Percentiles rank a stretch among this genome's conserved stretches.
Evolutionary conservation across 1,140 invertebrate species (phyloP).

Genomic region (Bombus polaris): DNA sequence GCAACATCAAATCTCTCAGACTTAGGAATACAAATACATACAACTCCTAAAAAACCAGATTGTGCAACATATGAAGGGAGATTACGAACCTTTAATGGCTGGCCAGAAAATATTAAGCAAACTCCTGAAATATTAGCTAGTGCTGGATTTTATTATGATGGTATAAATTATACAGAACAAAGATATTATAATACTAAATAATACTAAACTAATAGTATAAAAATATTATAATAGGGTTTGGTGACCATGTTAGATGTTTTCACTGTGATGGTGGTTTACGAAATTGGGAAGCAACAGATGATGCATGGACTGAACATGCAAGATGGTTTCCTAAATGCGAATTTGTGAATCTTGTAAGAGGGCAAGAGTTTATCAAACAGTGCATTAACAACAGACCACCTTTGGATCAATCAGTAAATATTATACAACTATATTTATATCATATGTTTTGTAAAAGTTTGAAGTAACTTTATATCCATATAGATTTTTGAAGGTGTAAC

Average conservation of each 20-base stretch:
- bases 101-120: conserved; percentile 86
- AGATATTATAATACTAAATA: background rate
- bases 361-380: conserved; percentile 88
- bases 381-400: conserved; percentile 79
- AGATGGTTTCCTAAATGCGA: conserved; percentile 94
- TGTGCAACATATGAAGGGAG: conserved; percentile 86
- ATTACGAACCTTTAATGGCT: conserved; percentile 85
- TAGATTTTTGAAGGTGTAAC: conserved; percentile 73
- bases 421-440: background rate
- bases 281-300: conserved; percentile 93
- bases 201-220: background rate
- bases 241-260: conserved; percentile 93
- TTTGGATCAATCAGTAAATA: conserved; percentile 70
- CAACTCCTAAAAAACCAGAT: conserved; percentile 84
- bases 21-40: conserved; percentile 86
- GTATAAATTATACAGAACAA: conserved; percentile 73
- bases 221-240: conserved; percentile 79
- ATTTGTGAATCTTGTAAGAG: conserved; percentile 90
- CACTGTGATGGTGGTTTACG: conserved; percentile 94
- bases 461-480: background rate
- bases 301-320: conserved; percentile 95
- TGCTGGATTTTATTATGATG: conserved; percentile 91
- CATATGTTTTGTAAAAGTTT: background rate
- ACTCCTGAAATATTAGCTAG: conserved; percentile 86
- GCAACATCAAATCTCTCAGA: conserved; percentile 80